Evolutionary conservation across 2,888 invertebrate species (phyloP).

Genomic region (Leptinotarsa peninsularis): DNA sequence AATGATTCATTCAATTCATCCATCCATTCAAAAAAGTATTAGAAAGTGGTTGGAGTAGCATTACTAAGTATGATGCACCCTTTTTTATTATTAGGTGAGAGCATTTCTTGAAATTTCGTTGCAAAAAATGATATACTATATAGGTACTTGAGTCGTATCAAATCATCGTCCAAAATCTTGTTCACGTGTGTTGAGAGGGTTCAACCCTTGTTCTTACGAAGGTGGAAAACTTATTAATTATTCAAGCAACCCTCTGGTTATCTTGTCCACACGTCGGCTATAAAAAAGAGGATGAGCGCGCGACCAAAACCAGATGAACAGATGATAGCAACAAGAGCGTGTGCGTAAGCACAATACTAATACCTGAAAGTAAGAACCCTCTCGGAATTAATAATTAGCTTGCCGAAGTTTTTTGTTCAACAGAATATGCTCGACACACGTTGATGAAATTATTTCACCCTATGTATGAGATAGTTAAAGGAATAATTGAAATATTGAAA

Average conservation of each 20-base stretch:
- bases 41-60: too few relatives aligned
- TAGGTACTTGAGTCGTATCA: background rate
- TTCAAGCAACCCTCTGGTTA: conserved; percentile 47
- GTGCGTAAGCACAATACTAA: conserved; percentile 55
- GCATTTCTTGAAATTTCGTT: background rate
- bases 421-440: too few relatives aligned
- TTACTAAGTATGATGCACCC: too few relatives aligned
- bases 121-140: background rate
- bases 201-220: conserved; percentile 23
- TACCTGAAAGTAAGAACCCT: conserved; percentile 55
- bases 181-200: conserved; percentile 13
- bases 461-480: too few relatives aligned
- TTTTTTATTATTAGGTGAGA: too few relatives aligned
- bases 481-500: too few relatives aligned
- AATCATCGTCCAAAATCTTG: background rate
- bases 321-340: conserved; percentile 57
- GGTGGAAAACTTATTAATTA: conserved; percentile 43
- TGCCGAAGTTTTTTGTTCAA: conserved; percentile 31
- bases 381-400: conserved; percentile 56
- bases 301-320: conserved; percentile 58
- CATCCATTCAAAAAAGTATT: too few relatives aligned
- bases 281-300: conserved; percentile 53
- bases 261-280: conserved; percentile 54
- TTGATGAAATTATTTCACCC: too few relatives aligned
- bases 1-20: too few relatives aligned